Evolutionary conservation across 2,113 vertebrate genomes (phyloP).

Genomic region (Phoenicopterus ruber): DNA sequence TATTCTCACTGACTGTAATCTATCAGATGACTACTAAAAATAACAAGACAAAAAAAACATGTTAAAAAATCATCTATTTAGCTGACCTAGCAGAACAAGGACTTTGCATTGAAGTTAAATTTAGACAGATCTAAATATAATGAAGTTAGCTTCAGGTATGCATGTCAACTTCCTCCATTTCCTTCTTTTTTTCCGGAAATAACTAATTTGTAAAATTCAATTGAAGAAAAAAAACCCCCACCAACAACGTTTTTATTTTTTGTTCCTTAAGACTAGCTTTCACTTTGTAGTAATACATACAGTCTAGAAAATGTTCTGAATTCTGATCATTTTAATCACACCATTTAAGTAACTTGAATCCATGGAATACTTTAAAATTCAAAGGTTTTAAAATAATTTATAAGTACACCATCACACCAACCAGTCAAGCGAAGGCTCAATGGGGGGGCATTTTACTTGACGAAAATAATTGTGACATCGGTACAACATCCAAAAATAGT

Average conservation of each 20-base stretch:
- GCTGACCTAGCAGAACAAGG: conserved; percentile 34
- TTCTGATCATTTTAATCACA: neutral
- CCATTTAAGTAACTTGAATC: neutral
- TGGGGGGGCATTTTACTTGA: neutral
- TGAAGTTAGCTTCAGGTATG: conserved; percentile 36
- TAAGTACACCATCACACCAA: neutral
- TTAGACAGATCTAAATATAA: conserved; percentile 62
- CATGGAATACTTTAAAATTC: neutral
- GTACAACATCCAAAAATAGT: neutral
- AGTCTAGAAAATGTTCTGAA: neutral
- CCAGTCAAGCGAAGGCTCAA: neutral
- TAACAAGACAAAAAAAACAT: neutral
- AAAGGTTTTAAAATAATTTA: neutral
- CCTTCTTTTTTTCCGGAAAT: conserved; percentile 3
- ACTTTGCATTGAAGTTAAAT: conserved; percentile 36
- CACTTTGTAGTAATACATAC: neutral
- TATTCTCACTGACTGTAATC: neutral
- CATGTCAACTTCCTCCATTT: conserved; percentile 23
- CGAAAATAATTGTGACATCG: neutral
- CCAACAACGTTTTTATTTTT: neutral
- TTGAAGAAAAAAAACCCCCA: neutral
- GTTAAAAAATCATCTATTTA: neutral
- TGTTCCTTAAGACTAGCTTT: neutral
- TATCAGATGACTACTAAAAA: conserved; percentile 26
- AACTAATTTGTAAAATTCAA: conserved; percentile 15